Conservation (phyloP, 2,113 vertebrate genomes). For the Nanorana parkeri region DNA sequence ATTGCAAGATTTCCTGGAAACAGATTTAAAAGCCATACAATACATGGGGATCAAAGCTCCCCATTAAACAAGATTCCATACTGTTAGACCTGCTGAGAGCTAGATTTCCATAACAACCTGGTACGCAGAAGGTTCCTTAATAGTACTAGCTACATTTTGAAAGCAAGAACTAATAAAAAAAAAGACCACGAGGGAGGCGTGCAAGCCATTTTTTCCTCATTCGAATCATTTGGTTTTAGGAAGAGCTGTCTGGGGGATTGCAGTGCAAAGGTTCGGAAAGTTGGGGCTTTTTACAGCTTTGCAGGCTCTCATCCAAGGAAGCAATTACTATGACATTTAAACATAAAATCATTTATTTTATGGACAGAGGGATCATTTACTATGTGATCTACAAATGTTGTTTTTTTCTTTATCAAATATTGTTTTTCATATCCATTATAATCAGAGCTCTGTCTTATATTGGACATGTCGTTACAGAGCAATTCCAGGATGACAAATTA, state of each 20-base stretch:
- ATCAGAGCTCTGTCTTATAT: background rate
- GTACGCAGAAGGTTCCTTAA: background rate
- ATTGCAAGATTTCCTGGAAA: no score
- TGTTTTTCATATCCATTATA: background rate
- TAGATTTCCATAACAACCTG: background rate
- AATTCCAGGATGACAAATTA: constrained; percentile 17
- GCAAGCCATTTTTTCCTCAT: constrained; percentile 18
- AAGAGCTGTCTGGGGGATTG: constrained; percentile 12
- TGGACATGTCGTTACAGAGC: background rate
- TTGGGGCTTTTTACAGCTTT: constrained; percentile 32
- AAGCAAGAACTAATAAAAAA: background rate
- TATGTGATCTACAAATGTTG: background rate
- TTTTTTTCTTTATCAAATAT: constrained; percentile 38
- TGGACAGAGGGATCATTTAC: constrained; percentile 27
- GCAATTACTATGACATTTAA: constrained; percentile 32
- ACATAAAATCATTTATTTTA: constrained; percentile 33
- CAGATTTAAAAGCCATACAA: no score
- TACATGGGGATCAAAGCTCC: no score
- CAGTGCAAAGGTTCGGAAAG: constrained; percentile 38
- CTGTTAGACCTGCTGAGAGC: no score
- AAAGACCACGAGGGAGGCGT: background rate
- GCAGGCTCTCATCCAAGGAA: constrained; percentile 30
- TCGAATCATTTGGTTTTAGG: constrained; percentile 14
- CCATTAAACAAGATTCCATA: no score
- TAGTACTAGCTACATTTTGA: background rate